Base-by-base conservation (phyloP, 2,888 invertebrate genomes). In the Candidula unifasciata region DNA sequence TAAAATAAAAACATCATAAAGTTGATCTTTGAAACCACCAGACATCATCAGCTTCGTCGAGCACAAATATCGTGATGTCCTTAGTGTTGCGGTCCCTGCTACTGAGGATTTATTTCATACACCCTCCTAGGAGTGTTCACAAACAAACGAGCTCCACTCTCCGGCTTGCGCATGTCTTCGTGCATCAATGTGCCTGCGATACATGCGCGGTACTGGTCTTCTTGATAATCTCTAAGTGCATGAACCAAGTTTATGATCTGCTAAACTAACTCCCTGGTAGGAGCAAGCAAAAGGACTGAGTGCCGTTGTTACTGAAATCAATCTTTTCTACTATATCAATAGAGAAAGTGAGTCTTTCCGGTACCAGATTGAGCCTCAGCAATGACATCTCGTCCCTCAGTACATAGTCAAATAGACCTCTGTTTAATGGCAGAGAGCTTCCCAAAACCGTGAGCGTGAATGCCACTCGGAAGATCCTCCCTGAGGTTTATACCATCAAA, bases 21-120 rank as follows among this genome's bases (percentile, higher is more conserved):
- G 99, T 95, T 99, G 99, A 95, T 99, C 99, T 94, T 99, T 99
- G 94, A 99, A 99, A 93, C 98, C 97, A 94, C 99, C 96, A 79
- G 98, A 99, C 94, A 99, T 99, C 99, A 95, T 99, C 99, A 91
- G 99, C 99, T 95, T 99, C 99, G 94, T 99, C 99, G 92, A 99
- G 95, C 74, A 99, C 99, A 94, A 99, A 99, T 94, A 99, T 96
- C 95, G 98, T 98, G 93, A 99, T 99, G 90, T 96, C 95, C 91
- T 95, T 96, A 87, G 98, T 97, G 90, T 94, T 95, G 88, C 99
- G 95, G 73, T 98, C 97, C 91, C 97, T 96, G 90, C 99, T 96
- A 89, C 96, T 96, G 91, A 99, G n/a, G n/a, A n/a, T n/a, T 98
- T 99, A 99, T 99, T 94, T 99, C 99, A 92, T 96, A 97, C 68